Evolutionary conservation across 64 coral and sea anemone genomes (phyloP).

Genomic region (Catalaphyllia jardinei): DNA sequence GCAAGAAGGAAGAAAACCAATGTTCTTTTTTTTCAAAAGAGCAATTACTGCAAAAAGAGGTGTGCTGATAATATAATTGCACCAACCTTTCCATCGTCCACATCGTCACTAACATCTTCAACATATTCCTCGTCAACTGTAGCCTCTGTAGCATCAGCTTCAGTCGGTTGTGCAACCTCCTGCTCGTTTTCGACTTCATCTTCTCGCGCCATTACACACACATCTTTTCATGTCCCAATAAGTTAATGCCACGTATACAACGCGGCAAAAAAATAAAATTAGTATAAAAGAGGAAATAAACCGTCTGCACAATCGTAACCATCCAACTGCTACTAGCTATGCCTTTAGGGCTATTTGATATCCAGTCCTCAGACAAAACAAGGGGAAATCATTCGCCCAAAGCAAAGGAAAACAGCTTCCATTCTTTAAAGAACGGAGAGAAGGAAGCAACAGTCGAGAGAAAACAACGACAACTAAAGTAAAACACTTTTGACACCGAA

Average conservation of each 20-base stretch:
- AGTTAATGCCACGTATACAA: conserved; percentile 82
- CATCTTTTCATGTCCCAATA: conserved; percentile 63
- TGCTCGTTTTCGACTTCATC: conserved; percentile 88
- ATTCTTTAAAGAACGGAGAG: conserved; percentile 39
- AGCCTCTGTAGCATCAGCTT: conserved; percentile 35
- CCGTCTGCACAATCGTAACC: background rate
- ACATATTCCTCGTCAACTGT: conserved; percentile 39
- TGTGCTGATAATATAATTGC: background rate
- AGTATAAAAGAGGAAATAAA: background rate
- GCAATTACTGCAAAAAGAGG: too few species aligned
- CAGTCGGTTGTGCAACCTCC: conserved; percentile 62
- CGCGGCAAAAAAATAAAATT: conserved; percentile 6
- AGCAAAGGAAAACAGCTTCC: conserved; percentile 24
- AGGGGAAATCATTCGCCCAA: conserved; percentile 43
- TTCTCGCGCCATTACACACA: conserved; percentile 80
- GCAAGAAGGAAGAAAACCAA: too few species aligned
- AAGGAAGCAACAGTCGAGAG: conserved; percentile 13
- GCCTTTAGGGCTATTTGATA: background rate
- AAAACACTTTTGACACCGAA: conserved; percentile 56
- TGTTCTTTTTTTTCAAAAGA: too few species aligned
- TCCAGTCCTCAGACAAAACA: conserved; percentile 34
- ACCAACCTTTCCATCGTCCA: conserved; percentile 38
- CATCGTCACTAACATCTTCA: conserved; percentile 34
- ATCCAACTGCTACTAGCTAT: background rate
- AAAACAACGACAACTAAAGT: conserved; percentile 33